phyloP scores from a whole-genome alignment of 2,888 invertebrate genomes.

The Stenoptilia bipunctidactyla region DNA sequence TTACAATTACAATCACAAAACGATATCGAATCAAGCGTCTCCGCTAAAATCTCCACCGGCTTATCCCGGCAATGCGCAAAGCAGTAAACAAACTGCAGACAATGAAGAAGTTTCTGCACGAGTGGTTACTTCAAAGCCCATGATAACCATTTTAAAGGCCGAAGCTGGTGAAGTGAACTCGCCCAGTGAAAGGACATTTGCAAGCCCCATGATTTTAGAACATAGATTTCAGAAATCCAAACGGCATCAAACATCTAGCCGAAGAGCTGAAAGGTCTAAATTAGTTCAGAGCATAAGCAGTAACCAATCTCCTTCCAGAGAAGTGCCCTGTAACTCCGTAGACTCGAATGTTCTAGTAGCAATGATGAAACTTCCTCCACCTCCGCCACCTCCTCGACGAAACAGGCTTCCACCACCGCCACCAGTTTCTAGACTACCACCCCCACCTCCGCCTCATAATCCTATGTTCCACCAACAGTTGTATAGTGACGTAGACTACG shows the following conservation, averaged over 20 bases:
- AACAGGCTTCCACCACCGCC: constrained; percentile 79
- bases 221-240: constrained; percentile 63
- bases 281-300: constrained; percentile 59
- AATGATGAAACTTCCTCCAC: constrained; percentile 74
- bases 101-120: constrained; percentile 81
- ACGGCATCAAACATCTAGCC: constrained; percentile 65
- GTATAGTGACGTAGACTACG: constrained; percentile 92
- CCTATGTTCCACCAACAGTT: constrained; percentile 91
- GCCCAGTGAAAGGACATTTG: constrained; percentile 70
- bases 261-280: constrained; percentile 74
- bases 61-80: constrained; percentile 62
- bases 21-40: constrained; percentile 38
- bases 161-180: constrained; percentile 78
- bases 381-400: constrained; percentile 67
- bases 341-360: constrained; percentile 69
- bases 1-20: constrained; percentile 75
- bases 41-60: constrained; percentile 75
- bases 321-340: constrained; percentile 39
- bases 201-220: constrained; percentile 61
- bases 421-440: constrained; percentile 73
- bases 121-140: constrained; percentile 82
- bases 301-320: constrained; percentile 59
- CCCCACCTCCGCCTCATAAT: constrained; percentile 83
- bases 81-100: constrained; percentile 31
- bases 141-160: constrained; percentile 82